These are phyloP conservation scores for Epinotia demarniana DNA, from an alignment of 2,888 invertebrate species.

Conservation along the genomic window DNA sequence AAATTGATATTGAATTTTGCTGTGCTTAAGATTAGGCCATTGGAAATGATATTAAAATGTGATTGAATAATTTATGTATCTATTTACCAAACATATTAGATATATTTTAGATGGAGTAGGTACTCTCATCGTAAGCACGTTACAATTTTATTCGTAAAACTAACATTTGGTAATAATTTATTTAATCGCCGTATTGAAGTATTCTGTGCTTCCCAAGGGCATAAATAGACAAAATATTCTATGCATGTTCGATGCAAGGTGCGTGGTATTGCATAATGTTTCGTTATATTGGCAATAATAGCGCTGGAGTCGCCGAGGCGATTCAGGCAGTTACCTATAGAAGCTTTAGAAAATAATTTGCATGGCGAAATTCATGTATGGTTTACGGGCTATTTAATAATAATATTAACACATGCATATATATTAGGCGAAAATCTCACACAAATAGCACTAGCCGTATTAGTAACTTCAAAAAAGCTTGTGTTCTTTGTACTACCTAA, in stretches of 20 bases:
- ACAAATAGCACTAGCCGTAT: too few relatives aligned
- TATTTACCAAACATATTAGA: too few relatives aligned
- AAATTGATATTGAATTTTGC: too few relatives aligned
- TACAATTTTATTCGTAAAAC: neutral
- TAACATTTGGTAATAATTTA: neutral
- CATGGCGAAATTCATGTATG: slow-evolving; percentile 15
- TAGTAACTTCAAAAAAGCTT: too few relatives aligned
- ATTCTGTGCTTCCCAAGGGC: neutral
- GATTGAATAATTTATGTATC: too few relatives aligned
- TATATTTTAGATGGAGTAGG: too few relatives aligned
- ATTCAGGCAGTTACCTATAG: slow-evolving; percentile 8
- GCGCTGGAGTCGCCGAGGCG: slow-evolving; percentile 42
- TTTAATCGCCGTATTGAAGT: neutral
- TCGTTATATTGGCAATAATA: slow-evolving; percentile 61
- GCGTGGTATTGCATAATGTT: slow-evolving; percentile 62
- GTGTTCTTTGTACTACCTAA: too few relatives aligned
- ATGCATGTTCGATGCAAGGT: slow-evolving; percentile 47
- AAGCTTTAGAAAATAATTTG: slow-evolving; percentile 18
- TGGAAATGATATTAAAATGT: too few relatives aligned
- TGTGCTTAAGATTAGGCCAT: too few relatives aligned
- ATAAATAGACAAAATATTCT: slow-evolving; percentile 55
- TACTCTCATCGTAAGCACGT: too few relatives aligned
- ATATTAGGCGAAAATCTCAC: too few relatives aligned
- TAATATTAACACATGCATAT: neutral
- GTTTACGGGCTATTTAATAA: slow-evolving; percentile 8